phyloP scores from a whole-genome alignment of 1,140 invertebrate genomes.

The Nixonia krombeini region DNA sequence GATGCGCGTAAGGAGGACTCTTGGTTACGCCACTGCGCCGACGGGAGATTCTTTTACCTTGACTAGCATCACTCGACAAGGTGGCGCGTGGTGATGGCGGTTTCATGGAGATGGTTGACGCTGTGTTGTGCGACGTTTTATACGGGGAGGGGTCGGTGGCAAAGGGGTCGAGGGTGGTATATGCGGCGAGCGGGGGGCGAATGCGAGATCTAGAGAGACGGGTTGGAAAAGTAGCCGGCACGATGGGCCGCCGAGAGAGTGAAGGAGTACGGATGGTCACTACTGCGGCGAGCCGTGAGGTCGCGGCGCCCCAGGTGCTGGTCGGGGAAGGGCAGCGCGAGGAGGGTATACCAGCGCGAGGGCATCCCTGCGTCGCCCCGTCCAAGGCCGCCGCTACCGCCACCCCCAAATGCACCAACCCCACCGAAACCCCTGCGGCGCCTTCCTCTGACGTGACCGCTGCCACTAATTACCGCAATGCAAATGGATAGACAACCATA shows the following conservation, averaged over 20 bases:
- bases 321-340: conserved; percentile 92
- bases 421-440: conserved; percentile 66
- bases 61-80: conserved; percentile 66
- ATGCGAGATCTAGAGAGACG: conserved; percentile 61
- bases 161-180: conserved; percentile 51
- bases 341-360: conserved; percentile 88
- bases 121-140: conserved; percentile 55
- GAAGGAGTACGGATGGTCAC: conserved; percentile 74
- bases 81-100: conserved; percentile 60
- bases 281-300: conserved; percentile 79
- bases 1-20: too few species aligned
- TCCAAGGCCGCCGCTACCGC: conserved; percentile 68
- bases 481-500: conserved; percentile 62
- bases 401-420: conserved; percentile 68
- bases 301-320: conserved; percentile 89
- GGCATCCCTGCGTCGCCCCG: conserved; percentile 74
- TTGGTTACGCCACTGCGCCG: conserved; percentile 27
- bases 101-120: conserved; percentile 58
- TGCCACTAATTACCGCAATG: conserved; percentile 63
- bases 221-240: conserved; percentile 88
- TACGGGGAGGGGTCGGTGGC: conserved; percentile 41
- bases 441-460: conserved; percentile 66
- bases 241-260: conserved; percentile 73
- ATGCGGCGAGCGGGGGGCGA: conserved; percentile 34
- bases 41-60: conserved; percentile 59